phyloP scores from a whole-genome alignment of 2,888 invertebrate genomes.

The Dynastes maya region DNA sequence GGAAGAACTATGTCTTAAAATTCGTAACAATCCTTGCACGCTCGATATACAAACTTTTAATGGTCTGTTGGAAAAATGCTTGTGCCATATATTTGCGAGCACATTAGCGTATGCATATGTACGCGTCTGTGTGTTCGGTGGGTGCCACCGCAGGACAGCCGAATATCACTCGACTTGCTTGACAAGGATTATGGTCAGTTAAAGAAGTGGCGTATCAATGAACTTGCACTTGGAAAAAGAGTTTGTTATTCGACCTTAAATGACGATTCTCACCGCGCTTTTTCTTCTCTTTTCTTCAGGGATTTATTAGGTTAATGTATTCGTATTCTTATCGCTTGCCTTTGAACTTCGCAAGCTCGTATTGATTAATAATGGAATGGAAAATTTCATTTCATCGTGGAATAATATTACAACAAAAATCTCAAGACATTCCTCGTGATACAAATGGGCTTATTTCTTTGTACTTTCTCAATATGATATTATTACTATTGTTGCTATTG shows the following conservation, averaged over 20 bases:
- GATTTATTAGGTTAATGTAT: constrained; percentile 8
- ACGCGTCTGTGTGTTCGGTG: constrained; percentile 11
- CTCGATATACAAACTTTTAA: constrained; percentile 27
- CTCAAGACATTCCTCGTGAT: too few species aligned
- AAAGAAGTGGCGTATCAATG: constrained; percentile 23
- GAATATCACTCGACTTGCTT: constrained; percentile 10
- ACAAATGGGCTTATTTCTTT: too few species aligned
- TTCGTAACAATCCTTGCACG: constrained; percentile 19
- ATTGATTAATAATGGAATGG: constrained; percentile 1
- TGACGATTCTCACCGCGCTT: background rate
- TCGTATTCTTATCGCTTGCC: constrained; percentile 5
- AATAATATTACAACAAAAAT: background rate
- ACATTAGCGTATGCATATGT: constrained; percentile 21
- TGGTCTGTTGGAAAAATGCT: constrained; percentile 30
- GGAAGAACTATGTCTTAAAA: background rate
- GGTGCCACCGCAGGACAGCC: constrained; percentile 19
- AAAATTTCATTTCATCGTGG: background rate
- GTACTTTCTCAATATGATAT: too few species aligned
- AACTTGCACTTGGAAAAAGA: constrained; percentile 35
- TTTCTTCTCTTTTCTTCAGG: background rate
- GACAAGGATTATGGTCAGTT: constrained; percentile 21
- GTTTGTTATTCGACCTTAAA: constrained; percentile 13
- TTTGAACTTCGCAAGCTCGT: constrained; percentile 11
- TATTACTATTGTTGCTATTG: too few species aligned
- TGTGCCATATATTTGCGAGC: constrained; percentile 30